phyloP scores from a whole-genome alignment of 2,797 vertebrate genomes.

The Hippopotamyrus pictus region DNA sequence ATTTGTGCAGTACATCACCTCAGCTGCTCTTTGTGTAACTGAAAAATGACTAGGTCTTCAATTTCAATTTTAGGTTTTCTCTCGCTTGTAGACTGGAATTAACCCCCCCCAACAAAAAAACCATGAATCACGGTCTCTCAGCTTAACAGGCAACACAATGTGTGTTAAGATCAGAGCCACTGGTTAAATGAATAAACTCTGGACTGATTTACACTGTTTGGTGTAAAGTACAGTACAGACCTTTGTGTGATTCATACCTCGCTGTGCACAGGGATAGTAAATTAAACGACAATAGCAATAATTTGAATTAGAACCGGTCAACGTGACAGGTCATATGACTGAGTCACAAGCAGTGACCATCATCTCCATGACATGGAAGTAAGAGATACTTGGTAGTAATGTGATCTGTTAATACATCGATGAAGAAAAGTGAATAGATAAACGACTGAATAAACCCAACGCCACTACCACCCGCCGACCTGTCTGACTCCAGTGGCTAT shows the following conservation, averaged over 20 bases:
- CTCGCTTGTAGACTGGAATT: neutral
- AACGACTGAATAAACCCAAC: neutral
- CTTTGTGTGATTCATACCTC: neutral
- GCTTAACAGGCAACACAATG: neutral
- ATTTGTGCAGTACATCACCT: neutral
- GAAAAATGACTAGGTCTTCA: neutral
- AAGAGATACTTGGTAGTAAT: neutral
- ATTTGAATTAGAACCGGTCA: neutral
- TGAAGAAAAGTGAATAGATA: neutral
- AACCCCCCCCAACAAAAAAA: neutral
- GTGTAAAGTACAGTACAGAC: neutral
- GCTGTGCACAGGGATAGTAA: neutral
- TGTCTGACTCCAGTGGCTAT: constrained; percentile 29
- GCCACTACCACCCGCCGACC: constrained; percentile 2
- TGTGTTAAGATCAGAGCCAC: neutral
- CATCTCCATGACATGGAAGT: neutral
- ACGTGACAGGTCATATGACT: constrained; percentile 29
- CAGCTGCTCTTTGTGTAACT: neutral
- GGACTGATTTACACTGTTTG: neutral
- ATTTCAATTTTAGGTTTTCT: neutral
- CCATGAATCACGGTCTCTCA: neutral
- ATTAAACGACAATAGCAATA: neutral
- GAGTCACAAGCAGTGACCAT: constrained; percentile 17
- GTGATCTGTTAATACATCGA: neutral
- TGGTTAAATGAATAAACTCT: neutral